Percentiles rank a stretch among this genome's conserved stretches.
phyloP scores from a whole-genome alignment of 2,113 vertebrate genomes.

The Paratilapia polleni region DNA sequence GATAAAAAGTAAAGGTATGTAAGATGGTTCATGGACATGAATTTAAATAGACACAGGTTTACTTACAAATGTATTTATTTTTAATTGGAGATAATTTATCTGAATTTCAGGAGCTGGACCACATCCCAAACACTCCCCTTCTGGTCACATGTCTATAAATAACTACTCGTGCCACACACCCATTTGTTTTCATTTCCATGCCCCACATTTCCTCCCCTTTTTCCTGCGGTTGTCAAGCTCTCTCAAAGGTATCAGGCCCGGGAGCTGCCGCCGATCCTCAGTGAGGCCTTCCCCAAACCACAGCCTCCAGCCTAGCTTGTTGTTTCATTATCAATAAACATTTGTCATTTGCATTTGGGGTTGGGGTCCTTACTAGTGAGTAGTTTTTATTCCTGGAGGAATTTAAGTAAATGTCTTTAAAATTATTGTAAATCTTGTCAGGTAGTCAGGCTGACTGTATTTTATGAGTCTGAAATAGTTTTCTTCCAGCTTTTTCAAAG shows the following conservation, averaged over 20 bases:
- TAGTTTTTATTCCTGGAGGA: background rate
- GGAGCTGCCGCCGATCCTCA: background rate
- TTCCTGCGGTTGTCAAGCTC: background rate
- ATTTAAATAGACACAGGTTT: background rate
- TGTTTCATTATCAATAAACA: background rate
- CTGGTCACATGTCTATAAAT: background rate
- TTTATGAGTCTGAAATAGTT: background rate
- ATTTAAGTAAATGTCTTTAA: background rate
- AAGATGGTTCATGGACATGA: rapidly evolving
- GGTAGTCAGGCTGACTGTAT: background rate
- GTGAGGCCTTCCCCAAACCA: background rate
- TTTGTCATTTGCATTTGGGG: background rate
- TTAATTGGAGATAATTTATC: background rate
- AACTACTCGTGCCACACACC: background rate
- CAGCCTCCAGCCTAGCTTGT: too few species aligned
- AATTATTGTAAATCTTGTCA: background rate
- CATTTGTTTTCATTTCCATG: background rate
- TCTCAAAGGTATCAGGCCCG: background rate
- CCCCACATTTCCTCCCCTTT: background rate
- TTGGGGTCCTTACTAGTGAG: background rate
- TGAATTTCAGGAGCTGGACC: background rate
- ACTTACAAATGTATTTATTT: background rate
- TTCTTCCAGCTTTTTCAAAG: background rate
- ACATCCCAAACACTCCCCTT: background rate
- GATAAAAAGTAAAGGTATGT: background rate